phyloP scores from a whole-genome alignment of 2,797 vertebrate genomes.

The Rhinella marina region DNA sequence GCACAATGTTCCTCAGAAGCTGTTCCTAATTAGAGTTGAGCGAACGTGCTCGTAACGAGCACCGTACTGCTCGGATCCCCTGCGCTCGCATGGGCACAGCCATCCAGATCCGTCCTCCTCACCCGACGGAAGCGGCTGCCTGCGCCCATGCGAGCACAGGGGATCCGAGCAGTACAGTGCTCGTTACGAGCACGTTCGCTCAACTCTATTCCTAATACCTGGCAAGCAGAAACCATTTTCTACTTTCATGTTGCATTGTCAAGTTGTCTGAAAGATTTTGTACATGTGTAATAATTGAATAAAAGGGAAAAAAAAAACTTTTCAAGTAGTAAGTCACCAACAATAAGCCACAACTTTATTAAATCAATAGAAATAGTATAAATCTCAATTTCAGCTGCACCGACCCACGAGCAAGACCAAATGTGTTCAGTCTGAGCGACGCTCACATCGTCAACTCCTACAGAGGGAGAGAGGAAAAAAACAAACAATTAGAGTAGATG shows the following conservation, averaged over 20 bases:
- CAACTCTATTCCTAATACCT: too few relatives aligned
- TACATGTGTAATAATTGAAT: background rate
- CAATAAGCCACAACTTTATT: constrained; percentile 95
- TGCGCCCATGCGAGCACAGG: too few relatives aligned
- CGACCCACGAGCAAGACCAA: constrained; percentile 78
- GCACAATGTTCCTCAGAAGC: too few relatives aligned
- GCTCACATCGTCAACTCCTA: constrained; percentile 97
- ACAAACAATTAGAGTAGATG: background rate
- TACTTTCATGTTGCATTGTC: background rate
- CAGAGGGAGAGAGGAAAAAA: background rate
- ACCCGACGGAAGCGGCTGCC: too few relatives aligned
- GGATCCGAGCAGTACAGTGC: too few relatives aligned
- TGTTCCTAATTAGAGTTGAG: too few relatives aligned
- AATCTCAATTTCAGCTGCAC: constrained; percentile 88
- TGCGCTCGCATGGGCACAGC: too few relatives aligned
- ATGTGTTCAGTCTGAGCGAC: constrained; percentile 69
- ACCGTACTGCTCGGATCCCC: too few relatives aligned
- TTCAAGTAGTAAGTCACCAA: constrained; percentile 70
- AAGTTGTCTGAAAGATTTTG: background rate
- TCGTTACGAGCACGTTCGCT: too few relatives aligned
- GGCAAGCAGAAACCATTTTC: background rate
- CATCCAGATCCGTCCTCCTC: too few relatives aligned
- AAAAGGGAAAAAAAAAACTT: background rate
- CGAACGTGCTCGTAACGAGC: too few relatives aligned
- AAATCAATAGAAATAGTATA: constrained; percentile 99